Evolutionary conservation across 2,888 invertebrate species (phyloP).

Genomic region (Pandemis heparana): DNA sequence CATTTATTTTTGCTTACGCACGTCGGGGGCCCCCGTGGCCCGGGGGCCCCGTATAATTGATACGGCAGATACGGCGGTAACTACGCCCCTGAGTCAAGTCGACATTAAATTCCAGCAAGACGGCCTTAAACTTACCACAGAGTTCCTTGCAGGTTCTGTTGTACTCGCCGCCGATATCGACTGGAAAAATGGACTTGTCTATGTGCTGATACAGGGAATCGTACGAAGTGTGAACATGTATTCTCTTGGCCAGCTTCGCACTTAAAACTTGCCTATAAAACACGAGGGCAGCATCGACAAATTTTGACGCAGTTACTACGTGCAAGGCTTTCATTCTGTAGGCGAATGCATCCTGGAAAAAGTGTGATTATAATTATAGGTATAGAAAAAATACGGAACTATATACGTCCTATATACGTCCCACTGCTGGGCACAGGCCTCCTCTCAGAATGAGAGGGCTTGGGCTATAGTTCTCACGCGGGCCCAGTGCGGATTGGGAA

Average conservation of each 20-base stretch:
- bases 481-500: too few species aligned
- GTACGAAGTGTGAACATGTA: slow-evolving; percentile 42
- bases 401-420: too few species aligned
- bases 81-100: too few species aligned
- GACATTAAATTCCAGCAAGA: too few species aligned
- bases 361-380: too few species aligned
- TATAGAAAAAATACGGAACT: neutral
- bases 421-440: too few species aligned
- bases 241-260: slow-evolving; percentile 44
- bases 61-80: too few species aligned
- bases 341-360: slow-evolving; percentile 50
- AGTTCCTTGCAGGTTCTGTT: slow-evolving; percentile 24
- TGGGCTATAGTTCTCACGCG: too few species aligned
- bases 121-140: slow-evolving; percentile 7
- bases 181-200: slow-evolving; percentile 43
- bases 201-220: slow-evolving; percentile 39
- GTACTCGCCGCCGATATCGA: slow-evolving; percentile 43
- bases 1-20: too few species aligned
- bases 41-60: too few species aligned
- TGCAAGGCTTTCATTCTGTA: slow-evolving; percentile 46
- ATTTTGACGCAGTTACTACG: slow-evolving; percentile 45
- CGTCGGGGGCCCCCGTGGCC: too few species aligned
- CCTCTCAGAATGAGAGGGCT: too few species aligned
- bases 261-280: slow-evolving; percentile 41
- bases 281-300: slow-evolving; percentile 43